A percentile compares a stretch with the other conserved stretches of the same genome.
Conservation (phyloP, 2,113 vertebrate species). For the Mustela nigripes region DNA sequence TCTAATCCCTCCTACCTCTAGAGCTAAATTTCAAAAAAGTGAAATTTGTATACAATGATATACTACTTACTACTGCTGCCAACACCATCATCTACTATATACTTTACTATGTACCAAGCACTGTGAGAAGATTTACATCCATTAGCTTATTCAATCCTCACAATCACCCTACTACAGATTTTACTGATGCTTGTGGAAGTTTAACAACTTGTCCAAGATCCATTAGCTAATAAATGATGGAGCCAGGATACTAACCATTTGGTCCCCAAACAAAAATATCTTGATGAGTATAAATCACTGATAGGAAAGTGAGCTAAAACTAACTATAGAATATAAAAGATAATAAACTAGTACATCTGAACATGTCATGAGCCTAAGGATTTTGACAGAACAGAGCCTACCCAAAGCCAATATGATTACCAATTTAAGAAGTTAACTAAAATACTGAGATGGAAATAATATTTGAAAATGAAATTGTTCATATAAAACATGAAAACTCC, state of each 20-base stretch:
- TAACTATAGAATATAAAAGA: not conserved
- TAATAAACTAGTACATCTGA: constrained; percentile 11
- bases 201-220: not conserved
- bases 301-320: constrained; percentile 20
- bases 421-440: constrained; percentile 43
- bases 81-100: not conserved
- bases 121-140: not conserved
- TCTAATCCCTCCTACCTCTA: constrained; percentile 13
- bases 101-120: not conserved
- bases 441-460: constrained; percentile 36
- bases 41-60: not conserved
- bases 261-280: not conserved
- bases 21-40: not conserved
- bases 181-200: not conserved
- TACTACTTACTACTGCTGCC: not conserved
- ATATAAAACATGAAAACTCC: not conserved
- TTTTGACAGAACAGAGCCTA: not conserved
- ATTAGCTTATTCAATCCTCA: not conserved
- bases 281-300: not conserved
- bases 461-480: constrained; percentile 52
- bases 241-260: constrained; percentile 8
- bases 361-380: not conserved
- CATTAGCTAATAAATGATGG: constrained; percentile 1
- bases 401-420: constrained; percentile 33
- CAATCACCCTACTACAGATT: not conserved